A percentile compares a stretch with the other conserved stretches of the same genome.
Conservation (phyloP, 2,113 vertebrate genomes). For the Pterocles orientalis region DNA sequence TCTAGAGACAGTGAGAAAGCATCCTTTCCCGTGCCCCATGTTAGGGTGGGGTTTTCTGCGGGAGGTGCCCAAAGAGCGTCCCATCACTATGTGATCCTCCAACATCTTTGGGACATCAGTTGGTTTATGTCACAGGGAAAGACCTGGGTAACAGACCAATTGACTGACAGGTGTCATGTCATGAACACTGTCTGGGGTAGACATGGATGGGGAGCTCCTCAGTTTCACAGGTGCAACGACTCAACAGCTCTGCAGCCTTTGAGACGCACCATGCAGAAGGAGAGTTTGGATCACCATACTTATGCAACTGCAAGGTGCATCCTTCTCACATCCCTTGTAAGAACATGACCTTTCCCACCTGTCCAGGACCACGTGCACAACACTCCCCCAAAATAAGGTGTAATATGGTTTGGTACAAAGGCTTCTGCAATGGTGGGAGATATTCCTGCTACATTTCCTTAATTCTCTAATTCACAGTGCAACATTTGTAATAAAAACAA, state of each 20-base stretch:
- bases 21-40: neutral
- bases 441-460: neutral
- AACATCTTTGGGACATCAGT: neutral
- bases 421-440: neutral
- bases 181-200: neutral
- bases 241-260: neutral
- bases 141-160: neutral
- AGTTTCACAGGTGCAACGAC: neutral
- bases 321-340: neutral
- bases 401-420: neutral
- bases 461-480: neutral
- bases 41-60: fast-evolving
- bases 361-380: neutral
- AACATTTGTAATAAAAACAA: neutral
- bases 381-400: neutral
- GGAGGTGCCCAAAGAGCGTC: neutral
- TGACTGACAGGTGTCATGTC: neutral
- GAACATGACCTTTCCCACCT: neutral
- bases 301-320: neutral
- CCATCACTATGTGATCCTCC: neutral
- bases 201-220: neutral
- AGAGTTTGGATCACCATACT: neutral
- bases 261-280: neutral
- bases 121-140: neutral
- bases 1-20: neutral